These are phyloP conservation scores for Oxyura jamaicensis DNA, from an alignment of 2,113 vertebrate genomes.

Conservation along the genomic window DNA sequence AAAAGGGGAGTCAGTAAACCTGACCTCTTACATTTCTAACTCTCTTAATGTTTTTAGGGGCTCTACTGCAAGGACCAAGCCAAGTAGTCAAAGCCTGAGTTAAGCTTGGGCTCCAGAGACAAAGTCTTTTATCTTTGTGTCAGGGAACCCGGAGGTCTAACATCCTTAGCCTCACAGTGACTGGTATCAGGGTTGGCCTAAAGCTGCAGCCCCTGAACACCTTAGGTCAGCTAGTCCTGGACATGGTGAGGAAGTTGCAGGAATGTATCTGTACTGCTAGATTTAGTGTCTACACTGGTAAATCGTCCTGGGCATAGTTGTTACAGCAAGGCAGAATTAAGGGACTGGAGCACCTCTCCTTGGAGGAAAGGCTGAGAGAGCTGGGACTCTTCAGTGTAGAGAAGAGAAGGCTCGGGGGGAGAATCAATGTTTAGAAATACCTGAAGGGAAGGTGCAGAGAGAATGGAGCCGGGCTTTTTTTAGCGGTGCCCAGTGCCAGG, in stretches of 20 bases:
- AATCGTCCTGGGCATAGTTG: background rate
- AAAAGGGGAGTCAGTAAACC: background rate
- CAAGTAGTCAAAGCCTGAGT: background rate
- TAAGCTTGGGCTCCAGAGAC: background rate
- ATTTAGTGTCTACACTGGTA: no score
- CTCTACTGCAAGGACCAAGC: background rate
- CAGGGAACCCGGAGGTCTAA: accelerated
- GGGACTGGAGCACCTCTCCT: background rate
- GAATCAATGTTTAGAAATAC: no score
- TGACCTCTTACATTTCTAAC: background rate
- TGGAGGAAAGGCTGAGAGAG: no score
- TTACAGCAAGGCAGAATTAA: background rate
- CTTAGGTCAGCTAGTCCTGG: background rate
- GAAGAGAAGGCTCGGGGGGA: no score
- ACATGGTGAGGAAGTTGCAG: background rate
- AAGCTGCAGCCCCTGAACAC: background rate
- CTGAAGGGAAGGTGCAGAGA: no score
- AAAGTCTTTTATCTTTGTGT: background rate
- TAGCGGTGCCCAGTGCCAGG: no score
- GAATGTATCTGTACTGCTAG: no score
- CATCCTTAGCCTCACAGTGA: background rate
- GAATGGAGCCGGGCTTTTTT: no score
- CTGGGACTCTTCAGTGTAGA: no score
- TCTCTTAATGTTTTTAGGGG: background rate
- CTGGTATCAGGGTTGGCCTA: no score